phyloP scores from a whole-genome alignment of 2,888 invertebrate species.

The Plagodis dolabraria region DNA sequence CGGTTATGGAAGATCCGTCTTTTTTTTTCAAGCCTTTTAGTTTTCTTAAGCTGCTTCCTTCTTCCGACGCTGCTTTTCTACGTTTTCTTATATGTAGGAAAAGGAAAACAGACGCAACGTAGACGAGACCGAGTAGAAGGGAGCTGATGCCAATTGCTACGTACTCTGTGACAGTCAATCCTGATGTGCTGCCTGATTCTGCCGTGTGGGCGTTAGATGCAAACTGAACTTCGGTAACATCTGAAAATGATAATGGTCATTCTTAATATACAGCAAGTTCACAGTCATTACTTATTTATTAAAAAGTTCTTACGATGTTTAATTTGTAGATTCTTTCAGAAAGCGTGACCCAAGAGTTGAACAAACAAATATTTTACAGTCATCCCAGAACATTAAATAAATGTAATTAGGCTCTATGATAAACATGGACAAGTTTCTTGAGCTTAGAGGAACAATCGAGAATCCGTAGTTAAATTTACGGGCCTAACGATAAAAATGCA shows the following conservation, averaged over 20 bases:
- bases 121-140: conserved; percentile 93
- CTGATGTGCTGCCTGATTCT: conserved; percentile 80
- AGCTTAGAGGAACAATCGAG: too few species aligned
- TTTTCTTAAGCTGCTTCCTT: conserved; percentile 67
- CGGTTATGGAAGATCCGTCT: conserved; percentile 71
- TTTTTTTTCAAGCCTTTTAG: conserved; percentile 70
- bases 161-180: conserved; percentile 90
- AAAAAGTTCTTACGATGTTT: too few species aligned
- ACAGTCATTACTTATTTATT: too few species aligned
- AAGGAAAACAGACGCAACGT: conserved; percentile 93
- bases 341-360: too few species aligned
- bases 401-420: too few species aligned
- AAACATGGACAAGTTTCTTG: too few species aligned
- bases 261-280: background rate
- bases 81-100: conserved; percentile 91
- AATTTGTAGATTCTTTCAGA: too few species aligned
- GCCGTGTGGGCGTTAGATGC: conserved; percentile 87
- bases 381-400: too few species aligned
- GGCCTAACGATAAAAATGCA: too few species aligned
- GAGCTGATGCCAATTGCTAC: conserved; percentile 93
- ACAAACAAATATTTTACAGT: too few species aligned
- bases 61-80: conserved; percentile 77
- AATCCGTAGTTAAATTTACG: too few species aligned
- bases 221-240: conserved; percentile 92
- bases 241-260: conserved; percentile 69